phyloP scores from a whole-genome alignment of 2,113 vertebrate genomes.

The Hydrochoerus hydrochaeris region DNA sequence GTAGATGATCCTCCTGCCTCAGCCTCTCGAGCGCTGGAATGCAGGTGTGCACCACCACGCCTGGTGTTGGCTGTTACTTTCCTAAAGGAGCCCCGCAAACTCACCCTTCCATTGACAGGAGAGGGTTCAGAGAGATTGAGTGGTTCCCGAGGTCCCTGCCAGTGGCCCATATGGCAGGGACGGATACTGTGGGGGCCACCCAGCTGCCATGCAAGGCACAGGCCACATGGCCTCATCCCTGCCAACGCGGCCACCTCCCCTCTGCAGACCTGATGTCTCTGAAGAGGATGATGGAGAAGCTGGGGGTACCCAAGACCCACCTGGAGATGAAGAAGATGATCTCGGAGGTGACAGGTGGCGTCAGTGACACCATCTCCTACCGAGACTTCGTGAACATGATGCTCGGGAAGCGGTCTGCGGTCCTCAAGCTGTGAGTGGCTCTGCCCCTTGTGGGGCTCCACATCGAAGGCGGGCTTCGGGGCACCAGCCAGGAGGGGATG shows the following conservation, averaged over 20 bases:
- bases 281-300: conserved; percentile 99
- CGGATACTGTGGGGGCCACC: not conserved
- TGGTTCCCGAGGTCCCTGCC: not conserved
- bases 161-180: not conserved
- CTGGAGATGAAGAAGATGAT: conserved; percentile 99
- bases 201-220: not conserved
- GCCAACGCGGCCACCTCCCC: not conserved
- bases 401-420: conserved; percentile 96
- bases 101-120: not conserved
- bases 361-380: conserved; percentile 96
- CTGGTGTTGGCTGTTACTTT: not conserved
- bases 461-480: not conserved
- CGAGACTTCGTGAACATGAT: conserved; percentile 98
- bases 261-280: conserved; percentile 95
- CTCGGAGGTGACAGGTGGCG: conserved; percentile 94
- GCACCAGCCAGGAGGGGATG: not conserved
- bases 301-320: conserved; percentile 97
- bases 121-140: not conserved
- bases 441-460: not conserved
- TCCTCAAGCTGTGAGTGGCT: conserved; percentile 96
- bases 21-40: not conserved
- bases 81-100: not conserved
- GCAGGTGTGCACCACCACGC: not conserved
- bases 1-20: not conserved
- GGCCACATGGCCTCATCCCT: not conserved